Evolutionary conservation across 1,140 invertebrate genomes (phyloP).

Genomic region (Piezodorus guildinii): DNA sequence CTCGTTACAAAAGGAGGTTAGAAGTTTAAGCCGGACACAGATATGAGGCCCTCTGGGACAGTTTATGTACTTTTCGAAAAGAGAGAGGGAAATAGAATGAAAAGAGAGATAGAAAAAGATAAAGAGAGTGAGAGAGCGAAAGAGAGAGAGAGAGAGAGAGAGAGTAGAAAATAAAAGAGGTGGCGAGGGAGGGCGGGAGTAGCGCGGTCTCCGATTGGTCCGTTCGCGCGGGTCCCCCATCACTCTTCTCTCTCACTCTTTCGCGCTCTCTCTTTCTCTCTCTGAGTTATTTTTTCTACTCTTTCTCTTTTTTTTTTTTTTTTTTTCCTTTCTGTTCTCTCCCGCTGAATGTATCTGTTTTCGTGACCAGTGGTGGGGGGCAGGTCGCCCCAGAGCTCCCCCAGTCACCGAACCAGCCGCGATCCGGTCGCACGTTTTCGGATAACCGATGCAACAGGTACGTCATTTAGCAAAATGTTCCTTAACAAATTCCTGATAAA

Average conservation of each 20-base stretch:
- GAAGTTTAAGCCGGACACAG: too few species aligned
- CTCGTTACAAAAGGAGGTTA: too few species aligned
- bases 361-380: not conserved
- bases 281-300: not conserved
- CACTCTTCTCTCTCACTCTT: not conserved
- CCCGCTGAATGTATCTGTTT: constrained; percentile 5
- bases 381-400: not conserved
- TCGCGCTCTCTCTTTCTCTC: not conserved
- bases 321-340: not conserved
- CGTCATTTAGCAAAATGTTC: not conserved
- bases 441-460: constrained; percentile 4
- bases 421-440: not conserved
- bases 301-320: not conserved
- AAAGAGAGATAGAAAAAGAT: too few species aligned
- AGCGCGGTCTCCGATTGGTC: not conserved
- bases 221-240: not conserved
- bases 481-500: too few species aligned
- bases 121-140: not conserved
- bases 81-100: not conserved
- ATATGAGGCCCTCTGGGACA: too few species aligned
- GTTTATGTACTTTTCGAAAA: not conserved
- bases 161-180: constrained; percentile 10
- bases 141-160: constrained; percentile 4
- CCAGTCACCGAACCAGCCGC: not conserved
- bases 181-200: not conserved